Evolutionary conservation across 1,140 invertebrate genomes (phyloP).

Genomic region (Listronotus oregonensis): DNA sequence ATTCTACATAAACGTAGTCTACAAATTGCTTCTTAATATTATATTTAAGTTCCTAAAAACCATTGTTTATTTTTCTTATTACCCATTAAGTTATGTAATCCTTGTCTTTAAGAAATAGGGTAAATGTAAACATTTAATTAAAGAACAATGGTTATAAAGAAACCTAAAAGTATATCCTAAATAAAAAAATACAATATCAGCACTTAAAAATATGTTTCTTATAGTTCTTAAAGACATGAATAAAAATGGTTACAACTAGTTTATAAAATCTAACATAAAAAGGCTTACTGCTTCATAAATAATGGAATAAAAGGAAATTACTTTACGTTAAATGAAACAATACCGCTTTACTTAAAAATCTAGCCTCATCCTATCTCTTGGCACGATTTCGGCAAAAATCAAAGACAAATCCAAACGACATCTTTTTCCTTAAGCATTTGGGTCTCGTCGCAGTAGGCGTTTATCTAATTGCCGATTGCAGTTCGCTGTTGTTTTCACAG

Average conservation of each 20-base stretch:
- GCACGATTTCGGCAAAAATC: constrained; percentile 28
- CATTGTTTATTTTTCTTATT: no score
- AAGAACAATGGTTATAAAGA: no score
- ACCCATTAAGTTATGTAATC: no score
- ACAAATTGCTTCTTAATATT: no score
- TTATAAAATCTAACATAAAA: not conserved
- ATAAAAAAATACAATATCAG: no score
- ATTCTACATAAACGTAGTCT: no score
- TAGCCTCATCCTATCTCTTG: not conserved
- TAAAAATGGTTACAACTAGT: not conserved
- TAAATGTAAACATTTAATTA: no score
- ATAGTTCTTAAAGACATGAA: no score
- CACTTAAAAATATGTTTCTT: no score
- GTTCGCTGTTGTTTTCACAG: constrained; percentile 32
- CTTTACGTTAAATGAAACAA: not conserved
- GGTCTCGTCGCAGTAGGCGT: constrained; percentile 33
- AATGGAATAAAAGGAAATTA: not conserved
- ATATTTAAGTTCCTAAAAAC: no score
- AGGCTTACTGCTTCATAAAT: not conserved
- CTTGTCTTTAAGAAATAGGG: no score
- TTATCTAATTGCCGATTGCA: constrained; percentile 39
- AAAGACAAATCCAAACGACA: constrained; percentile 35
- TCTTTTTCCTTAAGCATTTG: constrained; percentile 33
- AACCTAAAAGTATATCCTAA: no score
- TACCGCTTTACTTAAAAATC: constrained; percentile 9